Conservation (phyloP, 2,888 invertebrate species). For the Polyploca ridens region DNA sequence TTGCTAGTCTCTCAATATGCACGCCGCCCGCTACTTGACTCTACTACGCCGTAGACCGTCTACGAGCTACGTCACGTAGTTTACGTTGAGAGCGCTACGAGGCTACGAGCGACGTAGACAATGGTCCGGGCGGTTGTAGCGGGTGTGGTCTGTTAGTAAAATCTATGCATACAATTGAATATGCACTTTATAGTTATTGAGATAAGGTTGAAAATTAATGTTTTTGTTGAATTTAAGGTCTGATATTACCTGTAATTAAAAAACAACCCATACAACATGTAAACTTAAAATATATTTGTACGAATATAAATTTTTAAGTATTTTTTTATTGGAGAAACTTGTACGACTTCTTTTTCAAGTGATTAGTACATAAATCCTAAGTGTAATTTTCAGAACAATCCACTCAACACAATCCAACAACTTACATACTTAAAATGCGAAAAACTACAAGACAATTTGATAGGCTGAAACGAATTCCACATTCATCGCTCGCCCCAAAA, state of each 20-base stretch:
- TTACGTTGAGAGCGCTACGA: conserved; percentile 61
- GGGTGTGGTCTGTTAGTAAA: neutral
- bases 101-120: conserved; percentile 56
- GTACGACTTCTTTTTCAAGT: too few relatives aligned
- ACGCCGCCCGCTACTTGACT: conserved; percentile 41
- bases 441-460: neutral
- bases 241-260: too few relatives aligned
- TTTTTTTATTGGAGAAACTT: too few relatives aligned
- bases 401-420: too few relatives aligned
- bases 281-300: too few relatives aligned
- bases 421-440: too few relatives aligned
- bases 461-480: neutral
- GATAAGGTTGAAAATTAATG: neutral
- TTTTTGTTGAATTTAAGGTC: neutral
- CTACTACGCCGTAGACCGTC: conserved; percentile 65
- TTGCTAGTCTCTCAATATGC: conserved; percentile 22
- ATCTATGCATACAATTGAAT: neutral
- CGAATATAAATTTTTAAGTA: too few relatives aligned
- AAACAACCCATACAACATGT: too few relatives aligned
- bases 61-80: conserved; percentile 63
- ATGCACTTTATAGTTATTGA: neutral
- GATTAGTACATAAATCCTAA: too few relatives aligned
- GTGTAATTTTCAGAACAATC: too few relatives aligned
- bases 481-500: neutral
- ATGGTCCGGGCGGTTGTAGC: conserved; percentile 11